Conservation (phyloP, 2,888 invertebrate species). For the Exephanes ischioxanthus region DNA sequence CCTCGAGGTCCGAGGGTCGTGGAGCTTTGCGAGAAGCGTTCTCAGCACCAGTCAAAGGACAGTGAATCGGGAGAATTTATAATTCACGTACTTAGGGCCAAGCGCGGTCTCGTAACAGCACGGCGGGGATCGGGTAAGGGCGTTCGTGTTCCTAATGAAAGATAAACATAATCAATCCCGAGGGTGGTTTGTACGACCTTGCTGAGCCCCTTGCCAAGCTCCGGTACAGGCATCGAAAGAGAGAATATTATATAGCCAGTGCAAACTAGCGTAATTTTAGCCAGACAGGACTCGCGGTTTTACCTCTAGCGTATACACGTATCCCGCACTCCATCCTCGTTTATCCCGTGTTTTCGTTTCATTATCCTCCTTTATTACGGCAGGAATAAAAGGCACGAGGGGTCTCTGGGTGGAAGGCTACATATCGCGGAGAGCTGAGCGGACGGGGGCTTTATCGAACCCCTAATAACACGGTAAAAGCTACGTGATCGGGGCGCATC, state of each 20-base stretch:
- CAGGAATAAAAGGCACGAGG: slow-evolving; percentile 48
- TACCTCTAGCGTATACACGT: slow-evolving; percentile 18
- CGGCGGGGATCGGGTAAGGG: slow-evolving; percentile 17
- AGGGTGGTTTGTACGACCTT: slow-evolving; percentile 53
- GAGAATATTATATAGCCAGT: slow-evolving; percentile 81
- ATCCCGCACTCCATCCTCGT: slow-evolving; percentile 32
- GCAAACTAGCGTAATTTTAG: slow-evolving; percentile 78
- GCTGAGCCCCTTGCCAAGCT: background rate
- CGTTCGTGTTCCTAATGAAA: slow-evolving; percentile 82
- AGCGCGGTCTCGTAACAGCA: slow-evolving; percentile 67
- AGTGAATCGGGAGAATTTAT: slow-evolving; percentile 74
- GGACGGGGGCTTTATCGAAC: slow-evolving; percentile 72
- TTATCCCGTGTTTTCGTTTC: slow-evolving; percentile 80
- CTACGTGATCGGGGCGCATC: slow-evolving; percentile 25
- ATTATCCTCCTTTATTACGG: slow-evolving; percentile 72
- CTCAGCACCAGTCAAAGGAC: slow-evolving; percentile 14
- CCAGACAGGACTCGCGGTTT: slow-evolving; percentile 52
- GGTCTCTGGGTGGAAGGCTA: background rate
- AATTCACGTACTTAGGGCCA: slow-evolving; percentile 78
- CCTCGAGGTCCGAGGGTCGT: background rate
- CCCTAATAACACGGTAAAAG: slow-evolving; percentile 75
- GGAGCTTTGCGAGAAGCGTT: background rate
- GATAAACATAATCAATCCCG: slow-evolving; percentile 84
- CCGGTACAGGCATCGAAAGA: slow-evolving; percentile 74
- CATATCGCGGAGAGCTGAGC: background rate